Evolutionary conservation across 2,113 vertebrate genomes (phyloP).

Genomic region (Cariama cristata): DNA sequence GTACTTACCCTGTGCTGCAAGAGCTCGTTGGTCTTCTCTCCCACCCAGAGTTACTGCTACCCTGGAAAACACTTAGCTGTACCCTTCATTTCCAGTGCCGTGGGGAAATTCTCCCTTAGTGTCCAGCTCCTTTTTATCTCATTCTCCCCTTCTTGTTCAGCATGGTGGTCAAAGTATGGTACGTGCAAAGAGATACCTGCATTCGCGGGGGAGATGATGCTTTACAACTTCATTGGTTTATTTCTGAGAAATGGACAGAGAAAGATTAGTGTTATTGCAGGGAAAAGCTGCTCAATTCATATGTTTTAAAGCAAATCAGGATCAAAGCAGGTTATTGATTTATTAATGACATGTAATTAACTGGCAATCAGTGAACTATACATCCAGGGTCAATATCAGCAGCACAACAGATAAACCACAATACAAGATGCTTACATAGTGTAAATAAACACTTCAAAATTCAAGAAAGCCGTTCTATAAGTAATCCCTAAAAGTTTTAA

Average conservation of each 20-base stretch:
- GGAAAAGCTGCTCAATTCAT: neutral
- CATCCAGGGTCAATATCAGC: neutral
- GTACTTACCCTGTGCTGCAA: neutral
- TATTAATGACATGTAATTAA: constrained; percentile 20
- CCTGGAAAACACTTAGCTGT: neutral
- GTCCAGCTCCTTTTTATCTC: neutral
- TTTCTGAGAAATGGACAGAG: neutral
- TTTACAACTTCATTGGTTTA: neutral
- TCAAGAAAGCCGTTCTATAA: neutral
- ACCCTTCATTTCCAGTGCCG: neutral
- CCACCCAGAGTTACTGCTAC: neutral
- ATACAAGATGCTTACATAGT: neutral
- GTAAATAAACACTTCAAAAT: neutral
- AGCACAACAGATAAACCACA: neutral
- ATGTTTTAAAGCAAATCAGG: neutral
- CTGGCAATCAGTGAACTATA: neutral
- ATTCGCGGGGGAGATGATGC: neutral
- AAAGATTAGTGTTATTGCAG: neutral
- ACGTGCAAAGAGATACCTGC: neutral
- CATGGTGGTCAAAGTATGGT: rapidly evolving
- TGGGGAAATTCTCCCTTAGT: neutral
- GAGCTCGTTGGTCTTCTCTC: neutral
- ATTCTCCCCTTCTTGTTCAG: neutral
- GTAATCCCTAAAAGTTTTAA: neutral
- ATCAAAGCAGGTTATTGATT: constrained; percentile 36